Base-by-base conservation (phyloP, 2,113 vertebrate species). In the Hippopotamus amphibius region DNA sequence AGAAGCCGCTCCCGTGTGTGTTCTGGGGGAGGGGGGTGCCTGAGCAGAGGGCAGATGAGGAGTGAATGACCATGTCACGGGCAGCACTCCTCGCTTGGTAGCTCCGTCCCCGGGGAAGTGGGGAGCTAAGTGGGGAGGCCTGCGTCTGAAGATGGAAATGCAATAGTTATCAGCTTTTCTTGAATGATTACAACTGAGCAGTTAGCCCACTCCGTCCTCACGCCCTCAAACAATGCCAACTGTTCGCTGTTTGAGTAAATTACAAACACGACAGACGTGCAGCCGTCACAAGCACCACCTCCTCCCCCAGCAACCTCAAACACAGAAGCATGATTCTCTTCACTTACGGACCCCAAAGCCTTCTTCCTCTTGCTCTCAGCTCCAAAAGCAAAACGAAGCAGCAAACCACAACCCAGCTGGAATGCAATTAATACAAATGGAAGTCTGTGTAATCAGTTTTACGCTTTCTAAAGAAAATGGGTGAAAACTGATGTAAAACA, bases 81-180 rank as follows among this genome's bases (percentile, higher is more conserved):
- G 7, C 69, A 48, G n/a, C 13, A 37, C 0, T 0, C 7, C 7
- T 26, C 48, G 24, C 21, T 48, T 0, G 0, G 0, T 59, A 48
- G 37, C 10, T 96, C 30, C 86, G 80, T n/a, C 57, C 33, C 33
- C 3, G 0, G 0, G n/a, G 57, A 88, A 82, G 22, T 5, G 66
- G 83, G 33, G 6, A 26, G 33, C 30, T 14, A 8, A 33, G 0
- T 0, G 1, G 48, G 79, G 59, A 69, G 46, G 4, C 1, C 28
- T 5, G 0, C 14, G 37, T 46, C 63, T 30, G 22, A 15, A 61
- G 63, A 5, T 19, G 37, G 9, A 81, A 10, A 7, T 86, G 24
- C 41, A 76, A 15, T 4, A 9, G 33, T 0, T 0, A 33, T 0
- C 12, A 41, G 6, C 16, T 86, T 19, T 66, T 33, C 24, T 21